A percentile compares a stretch with the other conserved stretches of the same genome.
These are phyloP conservation scores for Drosophila eohydei DNA, from an alignment of 2,888 invertebrate genomes.

Conservation along the genomic window DNA sequence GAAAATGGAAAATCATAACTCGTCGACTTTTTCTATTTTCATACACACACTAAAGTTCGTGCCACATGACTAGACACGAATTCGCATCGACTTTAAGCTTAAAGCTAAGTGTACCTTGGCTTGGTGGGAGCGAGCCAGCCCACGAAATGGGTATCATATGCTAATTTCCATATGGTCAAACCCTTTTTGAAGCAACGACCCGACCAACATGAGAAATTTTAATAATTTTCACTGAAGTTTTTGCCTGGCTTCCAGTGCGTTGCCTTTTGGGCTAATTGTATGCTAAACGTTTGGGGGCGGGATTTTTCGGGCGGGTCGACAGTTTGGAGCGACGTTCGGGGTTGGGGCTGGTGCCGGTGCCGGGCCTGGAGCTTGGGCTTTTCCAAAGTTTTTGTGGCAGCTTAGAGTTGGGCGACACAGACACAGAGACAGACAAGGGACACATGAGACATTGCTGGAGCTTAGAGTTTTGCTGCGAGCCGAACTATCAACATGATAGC, in stretches of 20 bases:
- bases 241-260: conserved; percentile 54
- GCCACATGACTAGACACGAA: conserved; percentile 64
- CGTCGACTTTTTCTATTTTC: conserved; percentile 51
- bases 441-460: conserved; percentile 55
- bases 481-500: conserved; percentile 72
- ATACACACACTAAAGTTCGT: conserved; percentile 43
- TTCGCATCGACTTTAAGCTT: conserved; percentile 61
- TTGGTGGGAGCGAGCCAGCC: conserved; percentile 11
- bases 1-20: conserved; percentile 70
- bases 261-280: conserved; percentile 81
- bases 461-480: conserved; percentile 37
- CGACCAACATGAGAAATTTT: conserved; percentile 68
- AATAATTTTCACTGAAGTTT: conserved; percentile 81
- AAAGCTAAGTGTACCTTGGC: conserved; percentile 38
- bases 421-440: conserved; percentile 28
- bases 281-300: conserved; percentile 73
- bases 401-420: conserved; percentile 48
- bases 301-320: conserved; percentile 23
- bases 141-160: conserved; percentile 72
- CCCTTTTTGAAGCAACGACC: conserved; percentile 56
- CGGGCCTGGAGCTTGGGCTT: conserved; percentile 23
- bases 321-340: conserved; percentile 46
- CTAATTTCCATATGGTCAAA: conserved; percentile 82
- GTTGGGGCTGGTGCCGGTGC: conserved; percentile 32
- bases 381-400: conserved; percentile 72